A percentile compares a stretch with the other conserved stretches of the same genome.
Evolutionary conservation across 1,140 invertebrate genomes (phyloP).

Genomic region (Aphaenogaster ashmeadi): DNA sequence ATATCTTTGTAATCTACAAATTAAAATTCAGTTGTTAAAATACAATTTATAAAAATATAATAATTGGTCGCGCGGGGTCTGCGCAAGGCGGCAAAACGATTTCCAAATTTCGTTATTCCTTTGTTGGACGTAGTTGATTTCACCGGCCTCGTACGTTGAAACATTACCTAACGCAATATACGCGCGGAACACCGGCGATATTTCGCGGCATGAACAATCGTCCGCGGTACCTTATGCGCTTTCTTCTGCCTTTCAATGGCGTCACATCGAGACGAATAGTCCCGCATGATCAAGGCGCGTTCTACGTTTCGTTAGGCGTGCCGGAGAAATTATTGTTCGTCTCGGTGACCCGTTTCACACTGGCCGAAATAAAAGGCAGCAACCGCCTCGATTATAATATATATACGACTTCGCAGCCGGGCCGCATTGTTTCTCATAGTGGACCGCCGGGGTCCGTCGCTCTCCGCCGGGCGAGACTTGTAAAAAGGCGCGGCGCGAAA

Average conservation of each 20-base stretch:
- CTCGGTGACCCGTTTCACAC: constrained; percentile 6
- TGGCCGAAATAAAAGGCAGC: constrained; percentile 66
- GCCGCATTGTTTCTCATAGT: constrained; percentile 65
- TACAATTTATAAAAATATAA: background rate
- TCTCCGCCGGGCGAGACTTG: constrained; percentile 50
- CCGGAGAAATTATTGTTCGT: constrained; percentile 44
- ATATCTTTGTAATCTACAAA: background rate
- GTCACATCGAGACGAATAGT: constrained; percentile 24
- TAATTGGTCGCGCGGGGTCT: background rate
- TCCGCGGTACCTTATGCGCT: background rate
- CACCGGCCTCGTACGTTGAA: background rate
- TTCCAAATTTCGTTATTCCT: constrained; percentile 3
- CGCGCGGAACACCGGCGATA: background rate
- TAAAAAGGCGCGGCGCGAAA: constrained; percentile 61
- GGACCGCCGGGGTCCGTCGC: constrained; percentile 51
- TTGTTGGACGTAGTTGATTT: constrained; percentile 6
- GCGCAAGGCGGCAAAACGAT: background rate
- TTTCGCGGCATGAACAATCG: background rate
- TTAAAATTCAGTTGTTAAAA: background rate
- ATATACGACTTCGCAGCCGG: constrained; percentile 28
- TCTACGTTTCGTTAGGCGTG: background rate
- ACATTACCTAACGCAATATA: background rate
- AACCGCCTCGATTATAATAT: constrained; percentile 59
- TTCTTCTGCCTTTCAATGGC: constrained; percentile 25
- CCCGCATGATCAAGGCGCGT: constrained; percentile 25